Conservation (phyloP, 2,113 vertebrate genomes). For the Chloropsis cyanopogon region DNA sequence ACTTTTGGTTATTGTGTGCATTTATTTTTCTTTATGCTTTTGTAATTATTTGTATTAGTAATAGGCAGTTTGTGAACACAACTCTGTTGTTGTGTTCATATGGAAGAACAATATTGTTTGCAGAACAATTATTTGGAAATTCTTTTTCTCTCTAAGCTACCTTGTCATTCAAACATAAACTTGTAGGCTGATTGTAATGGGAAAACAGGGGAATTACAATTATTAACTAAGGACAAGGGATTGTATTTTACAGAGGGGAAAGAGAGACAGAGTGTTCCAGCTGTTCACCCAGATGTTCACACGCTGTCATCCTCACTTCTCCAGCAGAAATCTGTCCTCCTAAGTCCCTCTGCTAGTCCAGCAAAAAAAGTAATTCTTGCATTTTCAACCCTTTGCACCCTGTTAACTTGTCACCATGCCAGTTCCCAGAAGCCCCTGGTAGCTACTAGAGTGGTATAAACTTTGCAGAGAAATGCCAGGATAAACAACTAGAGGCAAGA, state of each 20-base stretch:
- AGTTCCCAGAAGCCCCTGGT: neutral
- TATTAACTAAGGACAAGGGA: neutral
- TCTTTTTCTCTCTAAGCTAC: neutral
- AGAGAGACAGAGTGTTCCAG: neutral
- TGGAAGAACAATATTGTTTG: constrained; percentile 10
- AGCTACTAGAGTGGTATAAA: neutral
- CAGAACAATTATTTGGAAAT: neutral
- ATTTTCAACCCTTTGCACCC: neutral
- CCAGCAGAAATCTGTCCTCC: neutral
- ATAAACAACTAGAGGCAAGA: neutral
- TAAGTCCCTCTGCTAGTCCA: neutral
- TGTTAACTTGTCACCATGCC: neutral
- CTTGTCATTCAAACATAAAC: neutral
- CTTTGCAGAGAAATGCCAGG: neutral
- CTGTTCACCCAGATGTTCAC: neutral
- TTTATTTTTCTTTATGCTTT: constrained; percentile 9
- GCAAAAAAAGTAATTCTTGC: neutral
- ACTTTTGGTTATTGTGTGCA: neutral
- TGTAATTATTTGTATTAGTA: constrained; percentile 32
- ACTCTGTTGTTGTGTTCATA: neutral
- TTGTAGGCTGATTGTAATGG: neutral
- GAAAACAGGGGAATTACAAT: neutral
- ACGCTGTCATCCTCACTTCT: neutral
- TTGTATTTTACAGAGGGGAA: neutral
- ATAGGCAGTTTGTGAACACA: neutral